Evolutionary conservation across 2,797 vertebrate species (phyloP).

Genomic region (Tapera naevia): DNA sequence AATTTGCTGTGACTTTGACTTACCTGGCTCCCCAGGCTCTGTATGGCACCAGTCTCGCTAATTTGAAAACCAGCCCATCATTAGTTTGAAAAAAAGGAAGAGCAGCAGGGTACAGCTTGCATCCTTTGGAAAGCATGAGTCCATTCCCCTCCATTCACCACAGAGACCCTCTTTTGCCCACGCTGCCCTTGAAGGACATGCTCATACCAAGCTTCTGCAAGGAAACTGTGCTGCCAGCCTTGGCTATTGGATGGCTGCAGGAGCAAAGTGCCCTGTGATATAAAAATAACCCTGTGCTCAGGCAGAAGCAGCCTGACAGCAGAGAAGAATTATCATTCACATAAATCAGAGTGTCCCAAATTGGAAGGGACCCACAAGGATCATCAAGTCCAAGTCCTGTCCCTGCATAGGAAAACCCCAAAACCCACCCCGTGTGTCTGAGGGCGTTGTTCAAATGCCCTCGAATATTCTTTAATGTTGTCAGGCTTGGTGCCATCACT

Average conservation of each 20-base stretch:
- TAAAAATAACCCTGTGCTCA: background rate
- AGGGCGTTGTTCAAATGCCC: too few species aligned
- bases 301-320: background rate
- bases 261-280: background rate
- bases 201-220: background rate
- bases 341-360: too few species aligned
- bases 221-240: background rate
- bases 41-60: accelerated
- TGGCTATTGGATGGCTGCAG: background rate
- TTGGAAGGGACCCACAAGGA: too few species aligned
- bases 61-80: background rate
- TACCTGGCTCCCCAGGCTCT: background rate
- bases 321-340: background rate
- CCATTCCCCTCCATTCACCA: background rate
- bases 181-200: background rate
- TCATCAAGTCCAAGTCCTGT: too few species aligned
- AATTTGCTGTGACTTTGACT: background rate
- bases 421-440: too few species aligned
- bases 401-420: too few species aligned
- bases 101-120: background rate
- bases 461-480: too few species aligned
- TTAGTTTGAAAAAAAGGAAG: background rate
- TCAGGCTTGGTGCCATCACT: too few species aligned
- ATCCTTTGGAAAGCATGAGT: background rate
- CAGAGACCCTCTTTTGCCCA: background rate